Conservation (phyloP, 2,113 vertebrate species). For the Ptychochromis oligacanthus region DNA sequence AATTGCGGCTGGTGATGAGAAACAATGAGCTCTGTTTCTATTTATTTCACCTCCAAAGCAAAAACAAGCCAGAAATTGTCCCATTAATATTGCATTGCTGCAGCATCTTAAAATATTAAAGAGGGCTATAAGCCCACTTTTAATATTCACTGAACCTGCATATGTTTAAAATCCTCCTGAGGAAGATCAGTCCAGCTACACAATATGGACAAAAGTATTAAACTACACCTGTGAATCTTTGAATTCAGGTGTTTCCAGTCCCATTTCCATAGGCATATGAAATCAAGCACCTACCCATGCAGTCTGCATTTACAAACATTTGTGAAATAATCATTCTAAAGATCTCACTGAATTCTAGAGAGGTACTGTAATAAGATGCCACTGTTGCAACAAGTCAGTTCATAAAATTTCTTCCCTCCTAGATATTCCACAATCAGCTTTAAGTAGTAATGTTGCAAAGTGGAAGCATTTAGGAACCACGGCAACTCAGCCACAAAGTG, state of each 20-base stretch:
- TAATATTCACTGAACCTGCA: background rate
- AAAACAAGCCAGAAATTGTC: conserved; percentile 28
- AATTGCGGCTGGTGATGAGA: conserved; percentile 43
- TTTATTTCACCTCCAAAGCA: conserved; percentile 43
- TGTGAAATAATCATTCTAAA: too few relatives aligned
- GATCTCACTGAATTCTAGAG: too few relatives aligned
- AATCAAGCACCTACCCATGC: too few relatives aligned
- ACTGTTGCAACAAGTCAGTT: background rate
- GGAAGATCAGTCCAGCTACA: background rate
- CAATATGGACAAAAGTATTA: background rate
- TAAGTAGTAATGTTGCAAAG: background rate
- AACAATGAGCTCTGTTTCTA: conserved; percentile 44
- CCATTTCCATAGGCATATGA: background rate
- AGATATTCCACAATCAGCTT: background rate
- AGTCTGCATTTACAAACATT: too few relatives aligned
- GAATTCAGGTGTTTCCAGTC: background rate
- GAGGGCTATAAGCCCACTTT: too few relatives aligned
- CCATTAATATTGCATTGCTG: conserved; percentile 47
- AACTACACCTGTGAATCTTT: background rate
- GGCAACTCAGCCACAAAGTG: background rate
- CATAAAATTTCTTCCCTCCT: background rate
- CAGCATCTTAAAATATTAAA: conserved; percentile 13
- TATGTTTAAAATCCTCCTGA: conserved; percentile 17
- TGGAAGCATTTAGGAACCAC: background rate
- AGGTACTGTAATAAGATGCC: background rate